Percentiles rank a stretch among this genome's conserved stretches.
Conservation (phyloP, 2,888 invertebrate genomes). For the Scrobipalpa atriplicella region DNA sequence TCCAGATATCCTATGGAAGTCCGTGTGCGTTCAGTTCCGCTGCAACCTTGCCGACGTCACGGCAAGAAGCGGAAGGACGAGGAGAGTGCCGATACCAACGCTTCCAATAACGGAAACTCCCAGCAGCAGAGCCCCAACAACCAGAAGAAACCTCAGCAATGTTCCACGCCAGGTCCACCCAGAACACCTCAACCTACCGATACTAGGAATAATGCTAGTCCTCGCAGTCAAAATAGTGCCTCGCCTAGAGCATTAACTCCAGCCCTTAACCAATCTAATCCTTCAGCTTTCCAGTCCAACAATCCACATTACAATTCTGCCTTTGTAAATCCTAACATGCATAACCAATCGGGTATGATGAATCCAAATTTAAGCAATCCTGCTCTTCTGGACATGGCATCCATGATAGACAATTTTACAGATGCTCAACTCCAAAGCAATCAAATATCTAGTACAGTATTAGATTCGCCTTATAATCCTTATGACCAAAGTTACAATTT, state of each 20-base stretch:
- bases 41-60: constrained; percentile 91
- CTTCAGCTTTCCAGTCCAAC: constrained; percentile 62
- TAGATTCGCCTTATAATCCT: constrained; percentile 86
- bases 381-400: constrained; percentile 87
- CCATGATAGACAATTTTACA: constrained; percentile 90
- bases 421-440: constrained; percentile 92
- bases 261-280: constrained; percentile 66
- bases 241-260: constrained; percentile 80
- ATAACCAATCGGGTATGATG: constrained; percentile 72
- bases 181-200: constrained; percentile 71
- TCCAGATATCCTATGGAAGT: constrained; percentile 93
- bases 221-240: constrained; percentile 79
- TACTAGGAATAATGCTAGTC: constrained; percentile 68
- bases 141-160: constrained; percentile 63
- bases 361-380: constrained; percentile 78
- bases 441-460: constrained; percentile 92
- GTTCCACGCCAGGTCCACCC: constrained; percentile 61
- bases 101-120: constrained; percentile 52
- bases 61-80: constrained; percentile 91
- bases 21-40: constrained; percentile 91
- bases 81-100: constrained; percentile 76
- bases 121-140: constrained; percentile 69
- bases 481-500: constrained; percentile 86
- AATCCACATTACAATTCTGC: constrained; percentile 72
- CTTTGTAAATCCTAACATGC: constrained; percentile 75